Evolutionary conservation across 2,113 vertebrate species (phyloP), one percentile per base, ranked within the genome.

Genomic region (Lamprotornis superbus): DNA sequence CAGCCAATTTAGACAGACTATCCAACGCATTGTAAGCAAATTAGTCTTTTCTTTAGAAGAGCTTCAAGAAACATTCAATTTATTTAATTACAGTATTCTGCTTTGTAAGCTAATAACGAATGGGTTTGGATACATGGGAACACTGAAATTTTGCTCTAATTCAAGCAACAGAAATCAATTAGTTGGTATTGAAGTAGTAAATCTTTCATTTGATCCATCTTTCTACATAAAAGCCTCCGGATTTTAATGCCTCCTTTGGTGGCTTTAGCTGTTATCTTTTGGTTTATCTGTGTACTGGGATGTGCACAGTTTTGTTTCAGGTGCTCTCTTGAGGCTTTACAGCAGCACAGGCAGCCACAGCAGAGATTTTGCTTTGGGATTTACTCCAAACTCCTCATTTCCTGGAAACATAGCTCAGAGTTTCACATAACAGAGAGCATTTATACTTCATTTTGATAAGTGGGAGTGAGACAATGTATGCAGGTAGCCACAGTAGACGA

Each of bases 1-100:
- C 94, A 97, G 73, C 10, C 68, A 77, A 91, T 91, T 94, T 81
- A 88, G 82, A 91, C 56, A 88, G 91, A 64, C 84, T 46, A 83
- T 25, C 76, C 79, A 92, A 83, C 21, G 76, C 73, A 76, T 40
- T 90, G 73, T 95, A 90, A 90, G 94, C 89, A 95, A 96, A 94
- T 94, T 28, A 93, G 65, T 92, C 68, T 89, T 78, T 89, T 78
- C 84, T 93, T 94, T 86, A 81, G 60, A 79, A 94, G 50, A 92
- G 52, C 85, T 95, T 89, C 76, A 96, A 95, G 90, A 95, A 97
- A 81, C 87, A 89, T 92, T 95, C 94, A 93, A 89, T 95, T 95
- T 95, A 92, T 84, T 95, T 96, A 95, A 97, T 97, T 95, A 97
- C 84, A 82, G 73, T 15, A 95, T 94, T 93, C 87, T 95, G 93